Evolutionary conservation across 2,888 invertebrate species (phyloP), one percentile per base, ranked within the genome.

Genomic region (Spicauda simplicius): DNA sequence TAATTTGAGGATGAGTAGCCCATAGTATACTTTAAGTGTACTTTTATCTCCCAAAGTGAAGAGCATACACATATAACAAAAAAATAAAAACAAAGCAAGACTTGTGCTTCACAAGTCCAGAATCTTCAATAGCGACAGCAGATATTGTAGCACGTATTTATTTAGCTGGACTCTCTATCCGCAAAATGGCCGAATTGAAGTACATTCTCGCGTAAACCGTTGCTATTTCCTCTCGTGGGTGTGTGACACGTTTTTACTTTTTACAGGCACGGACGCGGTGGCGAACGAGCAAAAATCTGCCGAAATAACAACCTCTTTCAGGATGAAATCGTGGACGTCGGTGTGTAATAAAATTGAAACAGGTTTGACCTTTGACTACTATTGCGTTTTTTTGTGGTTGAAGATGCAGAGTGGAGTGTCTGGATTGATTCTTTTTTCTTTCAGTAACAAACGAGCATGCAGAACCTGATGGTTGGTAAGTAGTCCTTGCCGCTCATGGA

Each of bases 221-320:
- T 58, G 50, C 72, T 33, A 61, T 67, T 56, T 56, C 52, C 61
- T 55, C 48, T 45, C 64, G 41, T 30, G 16, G 55, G 55, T 64
- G 62, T 71, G 66, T 77, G 73, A 83, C 78, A 76, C 64, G 74
- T 59, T 80, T 83, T 80, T 78, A 73, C 70, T 75, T 12, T 37
- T 25, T 25, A 25, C 25, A 88, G 89, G 84, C 62, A 86, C 85
- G 69, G 79, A 76, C 69, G 78, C 81, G 55, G 73, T 70, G 25
- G 16, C 74, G 19, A 79, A 69, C 58, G 81, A 81, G 56, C 80
- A 78, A 37, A 85, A 79, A 73, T 85, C 86, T n/a, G 77, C 81
- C 1, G 82, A 80, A 7, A 79, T 84, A 7, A 71, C 73, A 16
- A 77, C 83, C 12, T 74, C 80, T 0, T 55, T 77, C 19, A 77